Evolutionary conservation across 1,140 invertebrate genomes (phyloP), one percentile per base, ranked within the genome.

Genomic region (Geopemphigus sp.): DNA sequence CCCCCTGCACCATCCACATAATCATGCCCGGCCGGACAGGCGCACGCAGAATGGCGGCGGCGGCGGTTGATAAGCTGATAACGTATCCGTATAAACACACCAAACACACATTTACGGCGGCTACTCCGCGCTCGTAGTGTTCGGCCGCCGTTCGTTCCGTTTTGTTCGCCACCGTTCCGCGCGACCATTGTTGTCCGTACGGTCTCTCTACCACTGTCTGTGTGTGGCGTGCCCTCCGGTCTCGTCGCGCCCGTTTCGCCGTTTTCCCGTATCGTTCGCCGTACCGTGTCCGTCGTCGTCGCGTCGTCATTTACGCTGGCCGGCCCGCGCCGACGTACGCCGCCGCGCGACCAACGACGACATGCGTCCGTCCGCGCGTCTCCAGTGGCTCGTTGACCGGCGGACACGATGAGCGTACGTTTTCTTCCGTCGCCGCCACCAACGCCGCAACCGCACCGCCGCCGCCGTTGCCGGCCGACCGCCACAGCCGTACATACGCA

Each of bases 371-470:
- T 15, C 39, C 45, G n/a, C 54, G 54, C 32, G 14, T 45, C 64
- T 1, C 12, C 29, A 14, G 29, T 59, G 14, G 56, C 39, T 19
- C 57, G 57, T 17, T 19, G 32, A 78, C n/a, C 74, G 66, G 14
- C 39, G 45, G 45, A 68, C 47, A 24, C 66, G 45, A 68, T 68
- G 66, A 68, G 50, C 64, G 39, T 39, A 50, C 22, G 12, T 22
- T 11, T 54, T 59, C n/a, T 24, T 2, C 22, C 39, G 22, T 6
- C 45, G 24, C 45, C 22, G 45, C 47, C 11, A 11, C 19, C 19
- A 15, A 32, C 24, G 26, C 22, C 72, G 53, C n/a, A n/a, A n/a
- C n/a, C n/a, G 26, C 19, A 10, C 17, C 29, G 17, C 32, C 54
- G 26, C 22, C 32, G 8, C 32, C 32, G 32, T 8, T 8, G 8